Evolutionary conservation across 2,113 vertebrate genomes (phyloP).

Genomic region (Menura novaehollandiae): DNA sequence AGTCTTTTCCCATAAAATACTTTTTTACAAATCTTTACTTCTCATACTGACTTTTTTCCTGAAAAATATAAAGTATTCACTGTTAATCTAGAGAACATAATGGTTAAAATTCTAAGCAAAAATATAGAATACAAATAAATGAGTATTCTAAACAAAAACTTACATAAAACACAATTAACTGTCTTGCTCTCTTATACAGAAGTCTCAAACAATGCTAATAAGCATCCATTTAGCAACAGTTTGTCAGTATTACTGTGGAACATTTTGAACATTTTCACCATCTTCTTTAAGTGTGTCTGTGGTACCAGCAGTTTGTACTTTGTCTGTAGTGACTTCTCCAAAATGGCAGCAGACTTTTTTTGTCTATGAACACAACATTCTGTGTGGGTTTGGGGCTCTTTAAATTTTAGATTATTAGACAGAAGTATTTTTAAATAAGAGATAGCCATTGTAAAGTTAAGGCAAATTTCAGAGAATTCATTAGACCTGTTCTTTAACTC

Average conservation of each 20-base stretch:
- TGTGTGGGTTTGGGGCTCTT: background rate
- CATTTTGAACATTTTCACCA: background rate
- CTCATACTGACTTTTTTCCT: background rate
- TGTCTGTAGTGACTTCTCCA: background rate
- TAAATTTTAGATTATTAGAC: background rate
- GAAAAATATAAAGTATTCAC: background rate
- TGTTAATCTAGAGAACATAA: background rate
- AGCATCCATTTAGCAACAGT: background rate
- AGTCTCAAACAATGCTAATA: background rate
- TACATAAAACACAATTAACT: background rate
- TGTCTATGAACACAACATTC: background rate
- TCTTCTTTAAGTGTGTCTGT: background rate
- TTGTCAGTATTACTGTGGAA: background rate
- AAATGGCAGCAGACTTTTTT: background rate
- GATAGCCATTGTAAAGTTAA: background rate
- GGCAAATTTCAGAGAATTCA: background rate
- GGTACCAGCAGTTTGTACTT: background rate
- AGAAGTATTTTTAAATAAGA: background rate
- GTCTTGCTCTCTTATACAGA: background rate
- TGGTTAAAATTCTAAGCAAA: background rate
- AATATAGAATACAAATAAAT: background rate
- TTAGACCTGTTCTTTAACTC: background rate
- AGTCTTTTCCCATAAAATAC: background rate
- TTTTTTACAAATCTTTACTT: background rate
- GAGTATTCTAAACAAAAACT: background rate